Evolutionary conservation across 1,140 invertebrate genomes (phyloP).

Genomic region (Platorchestia sp.): DNA sequence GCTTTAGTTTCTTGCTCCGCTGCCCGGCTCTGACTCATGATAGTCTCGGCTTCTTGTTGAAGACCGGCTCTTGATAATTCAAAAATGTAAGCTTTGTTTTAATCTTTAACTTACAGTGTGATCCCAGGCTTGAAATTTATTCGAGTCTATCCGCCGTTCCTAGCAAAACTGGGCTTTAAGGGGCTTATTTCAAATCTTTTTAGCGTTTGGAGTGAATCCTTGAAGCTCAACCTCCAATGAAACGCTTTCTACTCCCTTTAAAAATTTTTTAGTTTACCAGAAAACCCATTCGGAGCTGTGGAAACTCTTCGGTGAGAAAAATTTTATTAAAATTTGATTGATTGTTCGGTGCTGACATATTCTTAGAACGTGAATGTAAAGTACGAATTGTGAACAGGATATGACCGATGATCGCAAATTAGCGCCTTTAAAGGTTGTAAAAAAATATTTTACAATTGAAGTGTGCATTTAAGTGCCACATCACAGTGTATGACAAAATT

Average conservation of each 20-base stretch:
- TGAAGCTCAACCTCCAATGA: background rate
- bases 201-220: background rate
- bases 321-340: no score
- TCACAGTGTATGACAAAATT: no score
- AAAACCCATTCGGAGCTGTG: background rate
- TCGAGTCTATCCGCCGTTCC: background rate
- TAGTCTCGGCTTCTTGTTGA: background rate
- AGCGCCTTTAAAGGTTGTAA: no score
- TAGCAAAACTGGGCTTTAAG: background rate
- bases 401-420: no score
- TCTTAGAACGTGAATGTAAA: background rate
- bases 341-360: background rate
- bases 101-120: background rate
- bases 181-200: background rate
- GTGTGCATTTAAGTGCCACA: no score
- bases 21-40: background rate
- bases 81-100: background rate
- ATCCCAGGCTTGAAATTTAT: background rate
- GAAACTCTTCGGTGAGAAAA: background rate
- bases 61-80: background rate
- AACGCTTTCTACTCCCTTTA: background rate
- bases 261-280: background rate
- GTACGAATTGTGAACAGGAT: no score
- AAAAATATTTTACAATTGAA: no score
- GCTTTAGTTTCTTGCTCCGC: slow-evolving; percentile 26